These are phyloP conservation scores for Syngnathus scovelli DNA, from an alignment of 2,113 vertebrate species.

Conservation along the genomic window DNA sequence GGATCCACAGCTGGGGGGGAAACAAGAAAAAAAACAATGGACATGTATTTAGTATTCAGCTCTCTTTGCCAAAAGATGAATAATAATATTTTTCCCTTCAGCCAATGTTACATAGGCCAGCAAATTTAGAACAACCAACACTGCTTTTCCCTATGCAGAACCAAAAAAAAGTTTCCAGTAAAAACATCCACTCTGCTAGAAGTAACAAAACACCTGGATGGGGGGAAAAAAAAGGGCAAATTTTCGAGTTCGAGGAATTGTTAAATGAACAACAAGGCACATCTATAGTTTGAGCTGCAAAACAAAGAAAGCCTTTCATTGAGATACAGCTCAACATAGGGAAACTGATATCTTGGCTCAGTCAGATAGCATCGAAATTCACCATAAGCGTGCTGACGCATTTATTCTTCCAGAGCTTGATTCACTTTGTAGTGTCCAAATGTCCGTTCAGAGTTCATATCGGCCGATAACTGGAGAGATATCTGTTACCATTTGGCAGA, in stretches of 20 bases:
- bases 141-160: background rate
- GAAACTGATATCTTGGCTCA: background rate
- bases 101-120: background rate
- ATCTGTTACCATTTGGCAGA: background rate
- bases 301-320: conserved; percentile 8
- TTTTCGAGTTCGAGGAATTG: background rate
- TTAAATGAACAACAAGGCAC: background rate
- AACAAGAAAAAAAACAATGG: conserved; percentile 8
- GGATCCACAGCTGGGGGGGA: conserved; percentile 84
- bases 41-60: background rate
- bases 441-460: background rate
- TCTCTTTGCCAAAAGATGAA: background rate
- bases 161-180: background rate
- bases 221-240: background rate
- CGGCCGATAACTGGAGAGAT: background rate
- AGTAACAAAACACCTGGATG: background rate
- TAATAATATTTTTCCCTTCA: background rate
- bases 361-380: background rate
- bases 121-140: background rate
- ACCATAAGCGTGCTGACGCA: background rate
- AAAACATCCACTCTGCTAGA: background rate
- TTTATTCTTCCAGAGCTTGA: background rate
- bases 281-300: background rate
- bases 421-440: background rate
- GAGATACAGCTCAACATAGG: background rate